Percentiles rank a stretch among this genome's conserved stretches.
Conservation (phyloP, 2,797 vertebrate genomes). For the Characodon lateralis region DNA sequence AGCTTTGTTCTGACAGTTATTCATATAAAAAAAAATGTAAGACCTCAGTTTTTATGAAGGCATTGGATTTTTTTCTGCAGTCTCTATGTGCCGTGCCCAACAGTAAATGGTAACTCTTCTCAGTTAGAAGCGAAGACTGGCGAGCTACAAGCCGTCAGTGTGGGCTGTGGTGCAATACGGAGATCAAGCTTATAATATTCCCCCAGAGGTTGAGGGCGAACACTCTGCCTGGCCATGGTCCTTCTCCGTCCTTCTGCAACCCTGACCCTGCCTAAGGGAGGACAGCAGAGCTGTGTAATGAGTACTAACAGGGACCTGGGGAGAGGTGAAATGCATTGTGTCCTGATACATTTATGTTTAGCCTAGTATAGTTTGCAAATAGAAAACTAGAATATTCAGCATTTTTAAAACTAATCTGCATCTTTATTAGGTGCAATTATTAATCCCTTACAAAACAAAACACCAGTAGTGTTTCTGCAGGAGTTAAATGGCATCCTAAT, state of each 20-base stretch:
- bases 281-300: conserved; percentile 57
- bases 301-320: conserved; percentile 65
- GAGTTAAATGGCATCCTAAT: conserved; percentile 47
- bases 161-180: conserved; percentile 44
- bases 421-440: conserved; percentile 38
- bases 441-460: conserved; percentile 17
- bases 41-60: conserved; percentile 17
- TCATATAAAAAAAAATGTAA: not conserved
- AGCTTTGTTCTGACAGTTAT: not conserved
- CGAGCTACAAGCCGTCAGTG: conserved; percentile 44
- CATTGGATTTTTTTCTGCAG: conserved; percentile 3
- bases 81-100: conserved; percentile 25
- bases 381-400: conserved; percentile 20
- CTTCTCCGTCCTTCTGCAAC: conserved; percentile 60
- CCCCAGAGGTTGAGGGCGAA: conserved; percentile 44
- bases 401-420: conserved; percentile 20
- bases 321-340: conserved; percentile 66
- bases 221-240: conserved; percentile 54
- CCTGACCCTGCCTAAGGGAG: conserved; percentile 56
- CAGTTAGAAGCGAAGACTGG: conserved; percentile 23
- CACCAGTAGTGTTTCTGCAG: conserved; percentile 33
- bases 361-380: conserved; percentile 32
- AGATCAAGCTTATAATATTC: conserved; percentile 56
- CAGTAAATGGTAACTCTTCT: conserved; percentile 39
- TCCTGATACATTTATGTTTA: conserved; percentile 30